Evolutionary conservation across 2,113 vertebrate species (phyloP), one percentile per base, ranked within the genome.

Genomic region (Caranx ignobilis): DNA sequence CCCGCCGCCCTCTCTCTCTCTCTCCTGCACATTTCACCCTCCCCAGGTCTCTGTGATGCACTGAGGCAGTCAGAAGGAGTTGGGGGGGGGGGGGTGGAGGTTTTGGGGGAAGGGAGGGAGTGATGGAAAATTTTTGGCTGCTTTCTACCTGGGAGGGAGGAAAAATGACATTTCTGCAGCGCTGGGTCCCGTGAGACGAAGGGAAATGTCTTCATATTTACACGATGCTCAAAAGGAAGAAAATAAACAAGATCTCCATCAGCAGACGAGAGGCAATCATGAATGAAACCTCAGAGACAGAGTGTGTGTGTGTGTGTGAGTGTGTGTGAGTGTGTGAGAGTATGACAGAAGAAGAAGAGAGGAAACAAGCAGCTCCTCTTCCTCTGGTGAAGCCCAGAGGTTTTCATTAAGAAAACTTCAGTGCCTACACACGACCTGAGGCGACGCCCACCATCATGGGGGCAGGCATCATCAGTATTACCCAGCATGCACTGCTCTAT

Each of bases 201-300:
- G 16, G 34, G 26, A 56, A 79, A 50, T 39, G 56, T 84, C 56
- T 71, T 74, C 41, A 82, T 75, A 88, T 88, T 88, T 90, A 85
- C 41, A 59, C 39, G 83, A 87, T 21, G 70, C 56, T 55, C 50
- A 60, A 74, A 79, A 76, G 73, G 52, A 72, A 47, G 50, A 83
- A 87, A 85, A 85, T 82, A 85, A 91, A 87, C 83, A 87, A 87
- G 21, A 50, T 7, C 62, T 76, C 52, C 67, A 70, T 79, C 82
- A 66, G 65, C 59, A 79, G 71, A 75, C 18, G 31, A 11, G 12
- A 31, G 21, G 39, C 63, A 77, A 89, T 86, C 76, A 81, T 61
- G 82, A 79, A 52, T 77, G 64, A 83, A 82, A 84, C 78, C 75
- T 84, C 82, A 80, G 66, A 83, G 62, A 74, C 31, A 55, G 37